These are phyloP conservation scores for Brachionus manjavacas DNA, from an alignment of 1,140 invertebrate species.

Conservation along the genomic window DNA sequence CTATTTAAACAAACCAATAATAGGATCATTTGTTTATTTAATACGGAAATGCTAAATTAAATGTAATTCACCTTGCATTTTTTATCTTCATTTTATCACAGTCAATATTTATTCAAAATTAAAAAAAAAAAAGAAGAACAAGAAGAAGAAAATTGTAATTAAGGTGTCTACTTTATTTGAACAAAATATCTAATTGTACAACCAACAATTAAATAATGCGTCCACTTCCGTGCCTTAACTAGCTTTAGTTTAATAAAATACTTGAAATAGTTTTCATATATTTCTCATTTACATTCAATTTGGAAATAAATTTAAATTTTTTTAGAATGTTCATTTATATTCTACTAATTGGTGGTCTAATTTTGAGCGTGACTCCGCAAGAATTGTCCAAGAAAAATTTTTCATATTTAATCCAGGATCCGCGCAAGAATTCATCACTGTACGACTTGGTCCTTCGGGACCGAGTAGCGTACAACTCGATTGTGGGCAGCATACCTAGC, in stretches of 20 bases:
- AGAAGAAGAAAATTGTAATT: neutral
- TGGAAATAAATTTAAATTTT: neutral
- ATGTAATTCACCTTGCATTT: constrained; percentile 26
- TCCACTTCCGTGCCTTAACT: neutral
- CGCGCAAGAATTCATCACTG: neutral
- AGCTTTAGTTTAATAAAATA: neutral
- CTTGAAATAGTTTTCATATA: constrained; percentile 4
- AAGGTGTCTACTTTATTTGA: constrained; percentile 23
- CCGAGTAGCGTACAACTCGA: neutral
- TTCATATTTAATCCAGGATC: neutral
- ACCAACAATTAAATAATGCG: constrained; percentile 3
- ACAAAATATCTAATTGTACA: neutral
- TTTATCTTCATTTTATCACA: neutral
- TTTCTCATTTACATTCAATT: neutral
- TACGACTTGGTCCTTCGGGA: constrained; percentile 23
- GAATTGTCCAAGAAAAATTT: neutral
- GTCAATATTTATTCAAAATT: neutral
- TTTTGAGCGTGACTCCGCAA: neutral
- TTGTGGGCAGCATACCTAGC: neutral
- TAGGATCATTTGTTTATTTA: neutral
- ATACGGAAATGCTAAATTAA: constrained; percentile 32
- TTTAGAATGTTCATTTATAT: neutral
- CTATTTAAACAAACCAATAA: neutral
- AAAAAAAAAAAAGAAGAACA: neutral
- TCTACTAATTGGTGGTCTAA: neutral